Base-by-base conservation (phyloP, 2,797 vertebrate genomes). In the Hirundo rustica region DNA sequence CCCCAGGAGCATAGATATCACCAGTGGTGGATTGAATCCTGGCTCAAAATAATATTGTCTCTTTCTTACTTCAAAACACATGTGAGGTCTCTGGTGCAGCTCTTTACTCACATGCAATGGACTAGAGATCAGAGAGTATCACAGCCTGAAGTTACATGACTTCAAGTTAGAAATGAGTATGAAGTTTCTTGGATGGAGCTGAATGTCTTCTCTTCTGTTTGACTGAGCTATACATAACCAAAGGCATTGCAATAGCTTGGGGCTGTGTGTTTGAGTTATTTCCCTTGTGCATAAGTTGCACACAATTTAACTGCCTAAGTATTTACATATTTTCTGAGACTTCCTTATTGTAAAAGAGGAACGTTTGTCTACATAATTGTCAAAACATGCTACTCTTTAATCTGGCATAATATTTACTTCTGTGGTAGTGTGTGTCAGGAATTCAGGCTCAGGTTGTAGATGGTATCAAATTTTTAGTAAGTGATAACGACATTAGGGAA, bases 401-500 rank as follows among this genome's bases (percentile, higher is more conserved):
- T 96, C 89, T 95, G 89, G 66, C 82, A 70, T 70, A 88, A 68
- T 85, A 89, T 91, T 95, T 95, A 75, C 82, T 71, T 74, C 75
- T 95, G 47, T 76, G 91, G 66, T 84, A 60, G 75, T 71, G 70
- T 91, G 68, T 57, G 73, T 94, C 85, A 96, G 83, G 92, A 94
- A 96, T 96, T 96, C 95, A 86, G 82, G 83, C 89, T 93, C 79
- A 90, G 48, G 62, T 93, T 90, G 87, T 95, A 95, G 92, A 95
- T 89, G 51, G 76, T 94, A 95, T 97, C 77, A 16, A 78, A 79
- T 96, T 96, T 97, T 96, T 96, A 92, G 70, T 93, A 95, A 94
- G 94, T 94, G 93, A 95, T 96, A 95, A 96, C 93, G 85, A 88
- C 85, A 89, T 38, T 53, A 55, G 55, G 60, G 62, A 78, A 75